Evolutionary conservation across 2,113 vertebrate genomes (phyloP), one percentile per base, ranked within the genome.

Genomic region (Nibea albiflora): DNA sequence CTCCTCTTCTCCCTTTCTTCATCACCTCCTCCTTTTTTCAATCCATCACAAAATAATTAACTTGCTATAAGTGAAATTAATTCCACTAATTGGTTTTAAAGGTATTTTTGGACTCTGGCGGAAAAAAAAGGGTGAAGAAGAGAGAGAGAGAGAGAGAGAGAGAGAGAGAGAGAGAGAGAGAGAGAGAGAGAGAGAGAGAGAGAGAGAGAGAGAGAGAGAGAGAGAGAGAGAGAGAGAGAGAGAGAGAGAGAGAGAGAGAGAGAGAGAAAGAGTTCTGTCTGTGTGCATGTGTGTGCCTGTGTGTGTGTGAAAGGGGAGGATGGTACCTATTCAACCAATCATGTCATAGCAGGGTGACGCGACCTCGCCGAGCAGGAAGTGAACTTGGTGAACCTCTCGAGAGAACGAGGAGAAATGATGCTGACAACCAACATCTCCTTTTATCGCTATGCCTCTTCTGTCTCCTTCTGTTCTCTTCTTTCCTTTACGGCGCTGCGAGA

Each of bases 1-100:
- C 83, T 92, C 86, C 69, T 91, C 90, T 82, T 73, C 63, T 86
- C 86, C 67, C 65, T 85, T 67, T 89, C 85, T 84, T 90, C 76
- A 77, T 88, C 87, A 84, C 88, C 92, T 91, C 91, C 83, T 87
- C 87, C 88, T 86, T 84, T 78, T 87, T 85, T 89, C 91, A 86
- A 93, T 94, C 89, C 93, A 93, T 93, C 91, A 91, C 90, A 90
- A 96, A 95, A 95, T 95, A 96, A 96, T 96, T 94, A 96, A 95
- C 93, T 92, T 95, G 91, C 95, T 95, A 95, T 95, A 95, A 95
- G 94, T 95, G 94, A 96, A 96, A 96, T 96, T 94, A 94, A 96
- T 95, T 95, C 94, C 91, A 92, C 94, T 96, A 96, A 95, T 95
- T 96, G 93, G 94, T 92, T 94, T 94, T 93, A 94, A 92, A 93